Conservation (phyloP, 2,797 vertebrate species). For the Protonibea diacanthus region DNA sequence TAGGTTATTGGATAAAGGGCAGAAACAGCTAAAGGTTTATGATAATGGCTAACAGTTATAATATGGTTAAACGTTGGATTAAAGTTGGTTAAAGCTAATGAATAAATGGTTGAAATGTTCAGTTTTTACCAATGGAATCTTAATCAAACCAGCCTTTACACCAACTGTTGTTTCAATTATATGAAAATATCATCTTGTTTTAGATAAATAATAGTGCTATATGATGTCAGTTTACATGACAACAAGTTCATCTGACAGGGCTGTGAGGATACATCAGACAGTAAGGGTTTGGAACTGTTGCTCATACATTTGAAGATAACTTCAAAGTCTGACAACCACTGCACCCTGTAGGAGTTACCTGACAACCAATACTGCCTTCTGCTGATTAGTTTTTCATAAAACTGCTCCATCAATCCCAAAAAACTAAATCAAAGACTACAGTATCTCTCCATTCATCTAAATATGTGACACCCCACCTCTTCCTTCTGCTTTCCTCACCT, state of each 20-base stretch:
- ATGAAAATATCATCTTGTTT: neutral
- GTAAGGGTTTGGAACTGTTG: neutral
- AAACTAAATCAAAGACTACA: constrained; percentile 8
- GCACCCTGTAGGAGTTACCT: neutral
- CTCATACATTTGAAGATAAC: neutral
- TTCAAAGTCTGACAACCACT: neutral
- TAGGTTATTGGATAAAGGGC: too few species aligned
- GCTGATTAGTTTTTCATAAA: neutral
- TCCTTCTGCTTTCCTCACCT: constrained; percentile 75
- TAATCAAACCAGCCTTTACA: neutral
- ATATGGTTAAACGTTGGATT: too few species aligned
- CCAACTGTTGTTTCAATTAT: neutral
- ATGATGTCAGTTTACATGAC: neutral
- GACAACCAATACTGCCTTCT: neutral
- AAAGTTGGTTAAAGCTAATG: neutral
- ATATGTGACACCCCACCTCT: constrained; percentile 2
- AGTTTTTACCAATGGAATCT: neutral
- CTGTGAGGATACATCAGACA: neutral
- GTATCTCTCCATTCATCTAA: constrained; percentile 1
- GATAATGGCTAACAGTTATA: too few species aligned
- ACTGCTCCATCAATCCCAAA: neutral
- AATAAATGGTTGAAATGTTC: neutral
- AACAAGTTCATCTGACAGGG: neutral
- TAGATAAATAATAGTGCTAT: neutral
- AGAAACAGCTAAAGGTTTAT: too few species aligned